Conservation (phyloP, 2,113 vertebrate species). For the Tinamus guttatus region DNA sequence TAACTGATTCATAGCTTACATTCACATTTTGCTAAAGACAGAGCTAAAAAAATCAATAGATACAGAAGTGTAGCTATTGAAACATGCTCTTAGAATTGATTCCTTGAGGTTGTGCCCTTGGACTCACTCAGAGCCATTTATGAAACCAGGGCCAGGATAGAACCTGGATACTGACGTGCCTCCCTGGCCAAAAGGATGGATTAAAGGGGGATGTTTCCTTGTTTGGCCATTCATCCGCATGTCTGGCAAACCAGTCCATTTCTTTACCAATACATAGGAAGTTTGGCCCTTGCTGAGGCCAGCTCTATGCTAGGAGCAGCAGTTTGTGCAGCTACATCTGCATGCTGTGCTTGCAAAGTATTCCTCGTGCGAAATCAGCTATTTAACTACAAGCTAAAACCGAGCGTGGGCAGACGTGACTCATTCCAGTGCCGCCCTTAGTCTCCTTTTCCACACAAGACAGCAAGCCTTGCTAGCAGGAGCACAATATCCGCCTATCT, state of each 20-base stretch:
- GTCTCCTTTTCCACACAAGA: not conserved
- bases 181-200: not conserved
- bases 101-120: not conserved
- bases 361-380: not conserved
- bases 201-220: not conserved
- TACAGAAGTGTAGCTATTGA: fast-evolving
- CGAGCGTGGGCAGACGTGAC: fast-evolving
- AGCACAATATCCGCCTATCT: fast-evolving
- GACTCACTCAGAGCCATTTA: not conserved
- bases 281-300: not conserved
- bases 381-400: not conserved
- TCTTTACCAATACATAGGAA: fast-evolving
- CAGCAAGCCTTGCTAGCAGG: not conserved
- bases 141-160: not conserved
- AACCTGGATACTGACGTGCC: not conserved
- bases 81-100: not conserved
- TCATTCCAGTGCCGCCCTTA: not conserved
- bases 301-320: fast-evolving
- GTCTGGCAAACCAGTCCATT: fast-evolving
- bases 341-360: not conserved
- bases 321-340: not conserved
- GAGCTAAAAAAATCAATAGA: not conserved
- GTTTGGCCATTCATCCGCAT: not conserved
- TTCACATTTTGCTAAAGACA: fast-evolving
- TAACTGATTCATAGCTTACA: not conserved